Conservation (phyloP, 2,797 vertebrate genomes). For the Synaphobranchus kaupii region DNA sequence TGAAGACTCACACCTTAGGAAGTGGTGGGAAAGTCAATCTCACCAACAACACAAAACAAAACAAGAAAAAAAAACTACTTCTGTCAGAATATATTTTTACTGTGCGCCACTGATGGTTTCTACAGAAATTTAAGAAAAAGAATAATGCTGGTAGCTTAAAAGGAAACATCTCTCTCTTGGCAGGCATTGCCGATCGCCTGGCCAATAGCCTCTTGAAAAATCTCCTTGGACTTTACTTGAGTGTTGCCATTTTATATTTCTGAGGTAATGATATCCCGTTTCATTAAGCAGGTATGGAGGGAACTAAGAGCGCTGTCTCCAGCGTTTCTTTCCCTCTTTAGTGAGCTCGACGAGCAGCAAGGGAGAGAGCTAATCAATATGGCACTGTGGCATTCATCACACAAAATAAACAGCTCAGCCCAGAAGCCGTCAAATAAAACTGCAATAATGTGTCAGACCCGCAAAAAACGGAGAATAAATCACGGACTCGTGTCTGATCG, state of each 20-base stretch:
- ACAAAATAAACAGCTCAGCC: constrained; percentile 60
- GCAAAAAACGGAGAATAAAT: constrained; percentile 45
- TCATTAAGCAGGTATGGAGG: constrained; percentile 59
- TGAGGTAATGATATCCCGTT: constrained; percentile 49
- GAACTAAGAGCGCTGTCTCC: constrained; percentile 57
- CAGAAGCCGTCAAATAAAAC: constrained; percentile 43
- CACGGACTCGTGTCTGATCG: constrained; percentile 56
- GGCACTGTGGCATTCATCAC: constrained; percentile 69
- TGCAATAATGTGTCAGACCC: constrained; percentile 43
- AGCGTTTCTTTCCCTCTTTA: constrained; percentile 74
- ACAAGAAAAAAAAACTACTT: background rate
- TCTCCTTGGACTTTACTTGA: constrained; percentile 42
- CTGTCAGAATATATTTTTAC: background rate
- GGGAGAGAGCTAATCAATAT: constrained; percentile 72
- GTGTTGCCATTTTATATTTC: constrained; percentile 55
- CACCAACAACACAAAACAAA: background rate
- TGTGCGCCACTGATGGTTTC: background rate
- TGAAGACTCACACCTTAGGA: background rate
- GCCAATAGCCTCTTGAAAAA: background rate
- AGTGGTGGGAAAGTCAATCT: background rate
- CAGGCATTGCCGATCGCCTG: background rate
- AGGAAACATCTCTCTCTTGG: background rate
- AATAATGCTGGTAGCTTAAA: background rate
- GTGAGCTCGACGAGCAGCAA: constrained; percentile 63
- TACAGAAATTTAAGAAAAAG: background rate